Evolutionary conservation across 2,113 vertebrate genomes (phyloP).

Genomic region (Pycnonotus jocosus): DNA sequence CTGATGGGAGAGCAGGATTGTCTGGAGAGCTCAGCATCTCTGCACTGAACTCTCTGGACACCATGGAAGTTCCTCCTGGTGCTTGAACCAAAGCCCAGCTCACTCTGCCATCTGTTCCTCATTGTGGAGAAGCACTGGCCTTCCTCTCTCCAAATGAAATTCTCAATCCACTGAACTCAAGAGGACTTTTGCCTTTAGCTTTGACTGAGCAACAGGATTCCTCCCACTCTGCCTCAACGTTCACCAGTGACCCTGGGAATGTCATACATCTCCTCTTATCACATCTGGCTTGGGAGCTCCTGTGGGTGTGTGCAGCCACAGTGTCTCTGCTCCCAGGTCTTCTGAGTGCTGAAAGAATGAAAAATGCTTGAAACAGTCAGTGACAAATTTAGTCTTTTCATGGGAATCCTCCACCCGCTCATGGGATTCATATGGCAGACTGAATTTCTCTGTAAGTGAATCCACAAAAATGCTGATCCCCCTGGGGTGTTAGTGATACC

Average conservation of each 20-base stretch:
- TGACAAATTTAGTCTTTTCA: neutral
- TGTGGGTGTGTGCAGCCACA: neutral
- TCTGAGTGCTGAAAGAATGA: neutral
- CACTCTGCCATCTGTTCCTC: neutral
- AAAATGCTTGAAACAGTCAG: neutral
- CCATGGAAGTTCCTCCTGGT: neutral
- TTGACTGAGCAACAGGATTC: neutral
- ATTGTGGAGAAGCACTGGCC: neutral
- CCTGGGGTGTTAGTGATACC: constrained; percentile 3
- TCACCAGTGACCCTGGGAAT: neutral
- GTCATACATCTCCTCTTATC: neutral
- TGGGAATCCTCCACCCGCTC: neutral
- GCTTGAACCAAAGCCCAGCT: neutral
- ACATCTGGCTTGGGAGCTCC: neutral
- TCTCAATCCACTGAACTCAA: neutral
- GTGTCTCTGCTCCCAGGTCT: neutral
- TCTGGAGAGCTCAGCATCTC: neutral
- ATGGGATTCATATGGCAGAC: neutral
- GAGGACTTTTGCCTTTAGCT: neutral
- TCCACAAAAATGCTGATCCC: neutral
- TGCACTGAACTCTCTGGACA: neutral
- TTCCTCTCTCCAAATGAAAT: neutral
- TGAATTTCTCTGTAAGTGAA: constrained; percentile 22
- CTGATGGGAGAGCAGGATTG: neutral
- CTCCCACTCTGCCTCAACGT: neutral